Percentiles rank a stretch among this genome's conserved stretches.
Evolutionary conservation across 2,888 invertebrate species (phyloP).

Genomic region (Boloria selene): DNA sequence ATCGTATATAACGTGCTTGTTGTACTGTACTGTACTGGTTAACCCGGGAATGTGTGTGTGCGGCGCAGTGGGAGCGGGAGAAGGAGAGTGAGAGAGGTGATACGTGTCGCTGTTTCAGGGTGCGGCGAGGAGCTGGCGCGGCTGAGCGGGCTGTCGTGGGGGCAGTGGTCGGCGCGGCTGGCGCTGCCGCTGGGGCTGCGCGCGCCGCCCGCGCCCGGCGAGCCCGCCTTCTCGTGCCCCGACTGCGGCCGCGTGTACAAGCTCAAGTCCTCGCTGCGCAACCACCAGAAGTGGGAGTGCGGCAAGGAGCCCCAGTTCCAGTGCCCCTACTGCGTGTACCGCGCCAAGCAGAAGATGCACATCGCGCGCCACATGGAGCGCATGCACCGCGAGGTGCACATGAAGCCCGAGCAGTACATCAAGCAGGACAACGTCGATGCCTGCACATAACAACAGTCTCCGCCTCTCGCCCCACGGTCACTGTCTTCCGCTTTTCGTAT

Average conservation of each 20-base stretch:
- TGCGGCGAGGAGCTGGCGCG: slow-evolving; percentile 81
- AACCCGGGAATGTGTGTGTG: slow-evolving; percentile 60
- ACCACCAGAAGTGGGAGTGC: slow-evolving; percentile 93
- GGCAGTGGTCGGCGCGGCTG: slow-evolving; percentile 88
- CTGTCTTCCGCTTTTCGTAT: not conserved
- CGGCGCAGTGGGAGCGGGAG: slow-evolving; percentile 32
- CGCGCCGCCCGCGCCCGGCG: slow-evolving; percentile 68
- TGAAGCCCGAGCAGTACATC: slow-evolving; percentile 76
- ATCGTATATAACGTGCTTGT: slow-evolving; percentile 61
- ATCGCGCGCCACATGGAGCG: slow-evolving; percentile 91
- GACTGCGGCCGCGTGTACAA: slow-evolving; percentile 93
- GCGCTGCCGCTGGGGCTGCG: slow-evolving; percentile 86
- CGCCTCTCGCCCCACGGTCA: slow-evolving; percentile 8
- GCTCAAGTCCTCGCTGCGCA: slow-evolving; percentile 91
- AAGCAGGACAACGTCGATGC: slow-evolving; percentile 80
- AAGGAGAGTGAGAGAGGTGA: slow-evolving; percentile 50
- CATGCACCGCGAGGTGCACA: slow-evolving; percentile 87
- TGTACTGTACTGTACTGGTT: slow-evolving; percentile 66
- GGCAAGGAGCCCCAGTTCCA: slow-evolving; percentile 92
- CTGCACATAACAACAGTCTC: slow-evolving; percentile 62
- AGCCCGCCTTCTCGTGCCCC: slow-evolving; percentile 86
- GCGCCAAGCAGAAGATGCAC: slow-evolving; percentile 93
- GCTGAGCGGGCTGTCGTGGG: slow-evolving; percentile 86
- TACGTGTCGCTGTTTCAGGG: slow-evolving; percentile 54
- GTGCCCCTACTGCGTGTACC: slow-evolving; percentile 91